Evolutionary conservation across 30 jellyfish, hydroid and myxozoan genomes (phyloP).

Genomic region (Catostylus mosaicus): DNA sequence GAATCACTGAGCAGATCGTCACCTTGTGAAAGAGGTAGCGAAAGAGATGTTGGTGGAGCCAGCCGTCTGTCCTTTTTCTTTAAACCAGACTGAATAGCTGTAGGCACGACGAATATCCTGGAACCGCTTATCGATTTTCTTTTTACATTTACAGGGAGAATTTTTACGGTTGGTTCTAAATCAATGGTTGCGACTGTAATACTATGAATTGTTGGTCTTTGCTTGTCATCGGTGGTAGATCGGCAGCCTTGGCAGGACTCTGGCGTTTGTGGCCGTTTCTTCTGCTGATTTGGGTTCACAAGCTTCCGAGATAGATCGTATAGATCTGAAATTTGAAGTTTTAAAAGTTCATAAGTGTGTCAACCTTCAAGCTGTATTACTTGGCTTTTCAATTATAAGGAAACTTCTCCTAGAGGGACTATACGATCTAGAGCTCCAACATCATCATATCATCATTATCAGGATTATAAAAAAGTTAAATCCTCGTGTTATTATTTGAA

Average conservation of each 20-base stretch:
- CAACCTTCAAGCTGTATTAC: too few species aligned
- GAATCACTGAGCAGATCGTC: conserved; percentile 64
- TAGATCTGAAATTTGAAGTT: conserved; percentile 35
- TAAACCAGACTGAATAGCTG: conserved; percentile 32
- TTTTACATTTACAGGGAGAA: conserved; percentile 40
- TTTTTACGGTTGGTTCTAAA: conserved; percentile 33
- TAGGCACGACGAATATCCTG: conserved; percentile 58
- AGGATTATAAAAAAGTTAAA: too few species aligned
- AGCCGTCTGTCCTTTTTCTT: conserved; percentile 50
- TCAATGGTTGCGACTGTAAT: conserved; percentile 43
- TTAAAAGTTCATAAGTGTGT: too few species aligned
- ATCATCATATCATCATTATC: too few species aligned
- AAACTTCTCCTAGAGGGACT: too few species aligned
- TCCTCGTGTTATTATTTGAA: too few species aligned
- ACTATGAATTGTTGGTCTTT: conserved; percentile 52
- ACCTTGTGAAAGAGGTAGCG: conserved; percentile 42
- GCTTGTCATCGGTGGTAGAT: conserved; percentile 46
- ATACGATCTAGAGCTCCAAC: too few species aligned
- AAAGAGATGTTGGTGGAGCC: conserved; percentile 32
- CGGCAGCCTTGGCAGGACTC: conserved; percentile 66
- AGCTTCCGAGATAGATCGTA: conserved; percentile 55
- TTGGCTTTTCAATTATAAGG: too few species aligned
- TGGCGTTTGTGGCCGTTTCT: conserved; percentile 62
- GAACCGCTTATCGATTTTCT: conserved; percentile 54
- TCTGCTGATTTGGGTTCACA: conserved; percentile 22